Conservation (phyloP, 2,888 invertebrate genomes). For the Chloroclysta siterata region DNA sequence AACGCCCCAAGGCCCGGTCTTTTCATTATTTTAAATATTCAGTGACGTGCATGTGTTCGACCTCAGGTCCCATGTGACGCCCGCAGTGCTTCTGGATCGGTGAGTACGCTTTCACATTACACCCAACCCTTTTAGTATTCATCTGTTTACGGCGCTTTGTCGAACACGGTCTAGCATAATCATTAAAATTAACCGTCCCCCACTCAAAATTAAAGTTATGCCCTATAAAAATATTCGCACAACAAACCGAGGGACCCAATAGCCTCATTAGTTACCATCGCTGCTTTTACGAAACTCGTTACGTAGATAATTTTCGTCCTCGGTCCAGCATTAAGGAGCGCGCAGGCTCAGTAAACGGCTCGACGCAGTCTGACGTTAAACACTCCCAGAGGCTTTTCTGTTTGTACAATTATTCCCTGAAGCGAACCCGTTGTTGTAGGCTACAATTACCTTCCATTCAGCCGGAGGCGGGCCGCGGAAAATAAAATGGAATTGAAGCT, state of each 20-base stretch:
- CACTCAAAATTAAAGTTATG: constrained; percentile 77
- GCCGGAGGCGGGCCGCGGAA: constrained; percentile 70
- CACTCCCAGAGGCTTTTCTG: constrained; percentile 77
- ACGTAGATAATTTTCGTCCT: constrained; percentile 79
- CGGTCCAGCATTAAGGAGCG: constrained; percentile 75
- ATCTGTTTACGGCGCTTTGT: constrained; percentile 54
- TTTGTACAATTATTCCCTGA: constrained; percentile 82
- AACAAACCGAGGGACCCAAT: constrained; percentile 74
- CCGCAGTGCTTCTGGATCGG: constrained; percentile 54
- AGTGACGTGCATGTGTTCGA: constrained; percentile 74
- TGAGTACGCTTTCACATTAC: constrained; percentile 65
- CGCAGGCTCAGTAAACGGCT: constrained; percentile 69
- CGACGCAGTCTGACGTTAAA: constrained; percentile 80
- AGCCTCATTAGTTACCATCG: constrained; percentile 79
- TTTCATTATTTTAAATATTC: constrained; percentile 84
- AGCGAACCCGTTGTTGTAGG: constrained; percentile 78
- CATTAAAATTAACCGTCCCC: constrained; percentile 71
- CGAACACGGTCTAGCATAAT: constrained; percentile 52
- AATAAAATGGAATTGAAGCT: constrained; percentile 77
- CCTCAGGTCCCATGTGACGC: constrained; percentile 58
- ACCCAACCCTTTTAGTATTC: constrained; percentile 58
- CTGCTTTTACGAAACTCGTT: constrained; percentile 80
- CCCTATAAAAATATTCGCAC: constrained; percentile 75
- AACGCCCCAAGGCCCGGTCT: constrained; percentile 73
- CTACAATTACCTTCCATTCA: constrained; percentile 82